phyloP scores from a whole-genome alignment of 2,113 vertebrate genomes.

The Oreotrochilus melanogaster region DNA sequence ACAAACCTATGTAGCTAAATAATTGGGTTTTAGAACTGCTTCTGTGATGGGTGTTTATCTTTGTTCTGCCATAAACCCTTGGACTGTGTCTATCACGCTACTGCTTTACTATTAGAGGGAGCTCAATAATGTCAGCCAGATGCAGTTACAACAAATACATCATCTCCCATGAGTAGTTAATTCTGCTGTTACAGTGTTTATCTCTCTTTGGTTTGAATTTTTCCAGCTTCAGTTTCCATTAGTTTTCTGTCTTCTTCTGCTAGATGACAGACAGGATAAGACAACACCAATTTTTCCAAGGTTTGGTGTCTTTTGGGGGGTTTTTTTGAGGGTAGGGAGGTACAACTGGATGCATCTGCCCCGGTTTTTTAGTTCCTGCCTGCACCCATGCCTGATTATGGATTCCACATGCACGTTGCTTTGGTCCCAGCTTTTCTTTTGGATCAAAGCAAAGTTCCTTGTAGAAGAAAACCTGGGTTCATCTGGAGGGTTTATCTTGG shows the following conservation, averaged over 20 bases:
- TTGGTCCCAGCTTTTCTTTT: neutral
- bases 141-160: neutral
- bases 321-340: no score
- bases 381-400: rapidly evolving
- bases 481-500: neutral
- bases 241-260: neutral
- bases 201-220: conserved; percentile 1
- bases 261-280: neutral
- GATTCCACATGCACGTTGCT: rapidly evolving
- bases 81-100: neutral
- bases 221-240: neutral
- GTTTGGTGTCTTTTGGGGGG: no score
- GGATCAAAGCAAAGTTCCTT: neutral
- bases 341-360: neutral
- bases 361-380: neutral
- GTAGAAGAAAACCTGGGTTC: neutral
- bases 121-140: neutral
- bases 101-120: neutral
- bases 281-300: neutral
- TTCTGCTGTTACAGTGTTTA: neutral
- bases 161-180: conserved; percentile 1
- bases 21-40: neutral
- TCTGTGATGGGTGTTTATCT: neutral
- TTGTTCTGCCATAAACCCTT: conserved; percentile 2
- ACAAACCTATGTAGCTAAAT: neutral